phyloP scores from a whole-genome alignment of 2,888 invertebrate genomes.

The Spatulosminthurus flaviceps region DNA sequence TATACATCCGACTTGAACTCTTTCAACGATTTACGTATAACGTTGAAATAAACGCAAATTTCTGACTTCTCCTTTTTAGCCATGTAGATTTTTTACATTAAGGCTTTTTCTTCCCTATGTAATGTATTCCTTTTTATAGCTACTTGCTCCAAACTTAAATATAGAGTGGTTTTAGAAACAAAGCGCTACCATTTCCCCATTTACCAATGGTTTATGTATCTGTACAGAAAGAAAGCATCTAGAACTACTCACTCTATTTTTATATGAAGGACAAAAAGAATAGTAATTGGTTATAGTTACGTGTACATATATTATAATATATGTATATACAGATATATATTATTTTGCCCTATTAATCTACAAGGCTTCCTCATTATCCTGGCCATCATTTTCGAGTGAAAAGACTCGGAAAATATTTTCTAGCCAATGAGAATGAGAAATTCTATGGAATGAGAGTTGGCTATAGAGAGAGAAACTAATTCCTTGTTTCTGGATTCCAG shows the following conservation, averaged over 20 bases:
- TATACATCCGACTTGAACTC: neutral
- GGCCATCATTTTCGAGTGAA: neutral
- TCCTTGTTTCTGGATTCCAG: too few relatives aligned
- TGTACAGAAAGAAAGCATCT: too few relatives aligned
- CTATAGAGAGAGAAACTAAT: too few relatives aligned
- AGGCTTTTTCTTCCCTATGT: neutral
- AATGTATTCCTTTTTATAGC: too few relatives aligned
- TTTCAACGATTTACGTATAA: neutral
- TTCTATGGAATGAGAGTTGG: neutral
- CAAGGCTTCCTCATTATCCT: slow-evolving; percentile 33
- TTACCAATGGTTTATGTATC: too few relatives aligned
- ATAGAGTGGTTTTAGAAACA: too few relatives aligned
- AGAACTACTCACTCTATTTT: too few relatives aligned
- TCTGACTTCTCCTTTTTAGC: neutral
- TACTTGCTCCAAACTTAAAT: too few relatives aligned
- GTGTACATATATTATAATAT: neutral
- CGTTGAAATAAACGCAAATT: too few relatives aligned
- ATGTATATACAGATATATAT: too few relatives aligned
- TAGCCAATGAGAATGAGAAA: neutral
- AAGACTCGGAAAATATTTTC: neutral
- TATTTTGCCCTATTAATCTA: slow-evolving; percentile 33
- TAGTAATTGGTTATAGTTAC: neutral
- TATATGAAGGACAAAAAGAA: too few relatives aligned
- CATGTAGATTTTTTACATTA: neutral
- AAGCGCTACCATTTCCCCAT: too few relatives aligned